phyloP scores from a whole-genome alignment of 2,888 invertebrate species.

The Mesorhabditis spiculigera region DNA sequence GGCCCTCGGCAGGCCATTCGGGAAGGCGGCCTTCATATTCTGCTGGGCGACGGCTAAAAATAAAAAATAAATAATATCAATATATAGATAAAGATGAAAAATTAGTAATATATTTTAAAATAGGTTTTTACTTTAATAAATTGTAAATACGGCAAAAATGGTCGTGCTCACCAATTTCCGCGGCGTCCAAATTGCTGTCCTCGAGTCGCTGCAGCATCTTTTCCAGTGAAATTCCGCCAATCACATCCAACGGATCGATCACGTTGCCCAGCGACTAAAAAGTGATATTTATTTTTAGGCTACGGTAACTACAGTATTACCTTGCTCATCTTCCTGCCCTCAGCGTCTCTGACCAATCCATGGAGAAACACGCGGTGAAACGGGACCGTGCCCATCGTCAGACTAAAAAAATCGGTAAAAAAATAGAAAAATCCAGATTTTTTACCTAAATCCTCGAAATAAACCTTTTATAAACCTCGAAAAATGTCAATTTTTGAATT shows the following conservation, averaged over 20 bases:
- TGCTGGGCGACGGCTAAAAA: slow-evolving; percentile 20
- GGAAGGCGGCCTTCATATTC: slow-evolving; percentile 63
- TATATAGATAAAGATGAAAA: background rate
- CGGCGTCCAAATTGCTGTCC: slow-evolving; percentile 29
- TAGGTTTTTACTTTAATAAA: background rate
- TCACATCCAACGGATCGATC: slow-evolving; percentile 84
- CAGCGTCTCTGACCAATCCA: slow-evolving; percentile 83
- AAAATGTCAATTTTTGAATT: slow-evolving; percentile 27
- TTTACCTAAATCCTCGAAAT: background rate
- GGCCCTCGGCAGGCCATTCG: slow-evolving; percentile 78
- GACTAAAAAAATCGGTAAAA: slow-evolving; percentile 36
- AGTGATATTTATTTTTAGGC: background rate
- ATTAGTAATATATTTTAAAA: background rate
- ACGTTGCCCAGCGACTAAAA: slow-evolving; percentile 91
- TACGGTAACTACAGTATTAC: background rate
- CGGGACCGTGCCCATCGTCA: slow-evolving; percentile 75
- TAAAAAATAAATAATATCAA: background rate
- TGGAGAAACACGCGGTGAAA: slow-evolving; percentile 78
- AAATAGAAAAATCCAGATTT: slow-evolving; percentile 7
- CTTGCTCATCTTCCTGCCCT: slow-evolving; percentile 85
- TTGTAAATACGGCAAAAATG: background rate
- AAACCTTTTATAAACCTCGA: slow-evolving; percentile 13
- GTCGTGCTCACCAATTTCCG: slow-evolving; percentile 39
- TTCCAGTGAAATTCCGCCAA: slow-evolving; percentile 68
- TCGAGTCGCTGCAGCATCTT: slow-evolving; percentile 44